Base-by-base conservation (phyloP, 2,797 vertebrate species). In the Sparus aurata region DNA sequence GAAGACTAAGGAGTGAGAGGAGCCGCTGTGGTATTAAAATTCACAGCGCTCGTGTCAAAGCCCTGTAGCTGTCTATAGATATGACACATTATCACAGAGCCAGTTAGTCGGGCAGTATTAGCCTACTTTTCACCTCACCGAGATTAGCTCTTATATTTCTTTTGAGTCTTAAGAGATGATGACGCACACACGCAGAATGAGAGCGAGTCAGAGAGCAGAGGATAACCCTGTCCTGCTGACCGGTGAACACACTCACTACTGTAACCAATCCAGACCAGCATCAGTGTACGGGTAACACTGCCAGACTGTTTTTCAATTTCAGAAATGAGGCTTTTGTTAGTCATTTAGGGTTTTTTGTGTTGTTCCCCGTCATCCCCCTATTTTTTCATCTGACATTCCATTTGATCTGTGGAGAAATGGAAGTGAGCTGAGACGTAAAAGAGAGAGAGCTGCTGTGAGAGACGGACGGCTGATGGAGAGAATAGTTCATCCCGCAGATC, bases 351-450 rank as follows among this genome's bases (percentile, higher is more conserved):
- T 17, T 49, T 65, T 25, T 65, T 18, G 41, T 58, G n/a, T 15
- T 8, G 1, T 65, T 45, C 13, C 22, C 20, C 30, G 52, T 53
- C 12, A 22, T 50, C 16, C 5, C 12, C 65, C 12, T 20, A 34
- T 82, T 89, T 87, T 3, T 85, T 87, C 50, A 86, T 87, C 61
- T 78, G 1, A 0, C 43, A 81, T 85, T 91, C 70, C 25, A 73
- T 89, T 75, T 89, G 82, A 91, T 83, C 65, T 43, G 34, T 57
- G 82, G 83, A 83, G 68, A 70, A 84, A 69, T 81, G n/a, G 43
- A 79, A 73, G 27, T 70, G 63, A 77, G 73, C 41, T 11, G 38
- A 60, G 66, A 17, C 72, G 62, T 43, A 12, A 77, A 16, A n/a
- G 76, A 23, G 63, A 73, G 71, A 23, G 63, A 73, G 71, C 59